Conservation (phyloP, 1,140 invertebrate genomes). For the Solenopsis fugax region DNA sequence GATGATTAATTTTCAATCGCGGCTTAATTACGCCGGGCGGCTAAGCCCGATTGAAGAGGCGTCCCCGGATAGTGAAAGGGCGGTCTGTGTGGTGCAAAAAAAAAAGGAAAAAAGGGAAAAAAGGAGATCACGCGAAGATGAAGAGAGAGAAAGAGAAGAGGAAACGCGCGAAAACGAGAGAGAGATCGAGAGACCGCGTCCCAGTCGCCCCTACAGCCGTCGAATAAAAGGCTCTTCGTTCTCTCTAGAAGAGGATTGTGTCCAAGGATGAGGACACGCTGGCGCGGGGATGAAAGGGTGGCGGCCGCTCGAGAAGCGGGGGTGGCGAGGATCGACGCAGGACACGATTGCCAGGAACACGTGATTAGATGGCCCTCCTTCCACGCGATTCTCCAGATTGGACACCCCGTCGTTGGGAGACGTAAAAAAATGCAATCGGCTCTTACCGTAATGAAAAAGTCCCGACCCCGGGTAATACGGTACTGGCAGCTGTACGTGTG, state of each 20-base stretch:
- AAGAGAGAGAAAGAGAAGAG: neutral
- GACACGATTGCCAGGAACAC: constrained; percentile 82
- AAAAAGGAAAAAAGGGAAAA: constrained; percentile 17
- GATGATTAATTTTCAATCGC: constrained; percentile 85
- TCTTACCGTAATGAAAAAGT: constrained; percentile 86
- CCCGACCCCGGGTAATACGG: constrained; percentile 80
- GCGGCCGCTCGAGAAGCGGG: constrained; percentile 65
- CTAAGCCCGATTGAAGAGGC: constrained; percentile 72
- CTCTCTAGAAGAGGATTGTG: constrained; percentile 69
- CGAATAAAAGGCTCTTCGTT: constrained; percentile 71
- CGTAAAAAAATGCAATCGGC: constrained; percentile 87
- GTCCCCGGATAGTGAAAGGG: constrained; percentile 68
- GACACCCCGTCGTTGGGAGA: constrained; percentile 77
- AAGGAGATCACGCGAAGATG: constrained; percentile 22
- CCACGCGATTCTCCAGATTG: constrained; percentile 77
- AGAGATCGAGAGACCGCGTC: constrained; percentile 56
- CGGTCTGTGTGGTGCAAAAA: constrained; percentile 57
- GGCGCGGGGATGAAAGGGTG: constrained; percentile 49
- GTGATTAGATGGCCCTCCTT: constrained; percentile 83
- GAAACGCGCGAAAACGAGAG: neutral
- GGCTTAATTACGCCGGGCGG: constrained; percentile 81
- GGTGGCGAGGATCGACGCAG: constrained; percentile 63
- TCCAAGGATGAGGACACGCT: constrained; percentile 74
- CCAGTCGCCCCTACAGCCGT: constrained; percentile 72
- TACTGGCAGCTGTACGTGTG: constrained; percentile 14